Evolutionary conservation across 2,797 vertebrate species (phyloP), one percentile per base, ranked within the genome.

Genomic region (Tadarida brasiliensis): DNA sequence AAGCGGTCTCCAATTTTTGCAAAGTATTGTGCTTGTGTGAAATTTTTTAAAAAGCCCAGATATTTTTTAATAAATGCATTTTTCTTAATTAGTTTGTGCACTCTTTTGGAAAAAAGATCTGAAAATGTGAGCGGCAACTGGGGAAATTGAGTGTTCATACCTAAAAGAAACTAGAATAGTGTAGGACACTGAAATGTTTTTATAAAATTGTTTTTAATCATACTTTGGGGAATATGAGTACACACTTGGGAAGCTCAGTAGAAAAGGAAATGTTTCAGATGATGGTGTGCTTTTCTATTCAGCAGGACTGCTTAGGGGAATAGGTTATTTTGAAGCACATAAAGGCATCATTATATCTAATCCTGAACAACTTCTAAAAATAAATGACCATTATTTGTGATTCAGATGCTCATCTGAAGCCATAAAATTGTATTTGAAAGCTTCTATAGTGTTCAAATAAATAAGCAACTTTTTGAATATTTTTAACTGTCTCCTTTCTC

Each of bases 81-180:
- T 94, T 94, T 74, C 28, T 85, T 90, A 84, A 94, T 95, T 96
- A 89, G 28, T 84, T 91, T 82, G 57, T 81, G 2, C 4, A 87
- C 22, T 84, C 70, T 30, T 94, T 91, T 51, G 59, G 17, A 84
- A 65, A 54, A 68, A 77, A 90, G 28, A 90, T 82, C 30, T 94
- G 30, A 20, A 96, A 87, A 87, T 88, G 22, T 67, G 47, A 94
- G 39, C 74, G 33, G 7, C 68, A 84, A 84, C 24, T 84, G 17
- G 49, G 19, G 68, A 97, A 96, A 87, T 71, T 17, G 90, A 94
- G 74, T 35, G 15, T 63, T 82, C 83, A 85, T 26, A 78, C 24
- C 20, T 76, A 85, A 68, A 33, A 95, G 44, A 94, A 93, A 65
- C 15, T 77, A 80, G 4, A 44, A 39, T 39, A 88, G 16, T 73